Conservation (phyloP, 2,797 vertebrate species). For the Clamator glandarius region DNA sequence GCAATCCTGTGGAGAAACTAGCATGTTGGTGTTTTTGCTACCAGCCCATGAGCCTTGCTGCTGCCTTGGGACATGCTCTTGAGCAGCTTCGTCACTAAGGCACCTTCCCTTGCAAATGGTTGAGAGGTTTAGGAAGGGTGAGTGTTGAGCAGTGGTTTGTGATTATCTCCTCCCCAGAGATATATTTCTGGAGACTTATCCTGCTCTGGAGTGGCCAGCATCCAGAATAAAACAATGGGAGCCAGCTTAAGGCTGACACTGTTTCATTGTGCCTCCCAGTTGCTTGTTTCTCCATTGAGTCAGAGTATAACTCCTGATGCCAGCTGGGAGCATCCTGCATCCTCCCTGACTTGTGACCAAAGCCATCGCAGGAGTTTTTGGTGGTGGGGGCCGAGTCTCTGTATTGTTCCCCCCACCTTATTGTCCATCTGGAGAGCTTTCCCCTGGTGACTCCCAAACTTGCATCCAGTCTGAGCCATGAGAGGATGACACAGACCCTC, state of each 20-base stretch:
- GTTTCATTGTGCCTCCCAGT: not conserved
- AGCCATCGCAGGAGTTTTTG: not conserved
- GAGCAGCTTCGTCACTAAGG: not conserved
- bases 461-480: accelerated
- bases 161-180: not conserved
- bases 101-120: not conserved
- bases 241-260: not conserved
- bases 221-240: not conserved
- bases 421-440: not conserved
- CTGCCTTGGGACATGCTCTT: not conserved
- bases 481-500: not conserved
- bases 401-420: too few species aligned
- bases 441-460: not conserved
- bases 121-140: accelerated
- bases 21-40: not conserved
- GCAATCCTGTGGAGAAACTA: not conserved
- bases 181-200: not conserved
- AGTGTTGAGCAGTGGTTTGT: not conserved
- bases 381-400: not conserved
- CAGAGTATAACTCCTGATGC: not conserved
- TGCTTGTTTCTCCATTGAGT: not conserved
- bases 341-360: not conserved
- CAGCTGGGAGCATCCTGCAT: not conserved
- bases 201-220: not conserved
- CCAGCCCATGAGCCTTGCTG: accelerated